Evolutionary conservation across 2,797 vertebrate species (phyloP).

Genomic region (Erethizon dorsatum): DNA sequence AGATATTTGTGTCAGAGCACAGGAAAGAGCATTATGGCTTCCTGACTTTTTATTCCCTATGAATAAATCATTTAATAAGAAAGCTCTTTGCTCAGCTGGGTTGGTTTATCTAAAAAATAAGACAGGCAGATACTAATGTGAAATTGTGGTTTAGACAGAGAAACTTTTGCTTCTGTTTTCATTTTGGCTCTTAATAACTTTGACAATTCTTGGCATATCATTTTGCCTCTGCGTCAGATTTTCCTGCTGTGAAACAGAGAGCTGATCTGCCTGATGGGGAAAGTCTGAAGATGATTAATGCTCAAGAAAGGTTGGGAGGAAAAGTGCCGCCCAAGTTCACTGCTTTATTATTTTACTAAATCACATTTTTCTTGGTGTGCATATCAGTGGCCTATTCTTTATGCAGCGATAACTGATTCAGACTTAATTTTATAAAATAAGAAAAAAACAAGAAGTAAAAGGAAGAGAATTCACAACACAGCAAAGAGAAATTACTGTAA

Average conservation of each 20-base stretch:
- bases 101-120: not conserved
- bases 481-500: slow-evolving; percentile 78
- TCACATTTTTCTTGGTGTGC: slow-evolving; percentile 62
- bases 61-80: slow-evolving; percentile 15
- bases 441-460: slow-evolving; percentile 17
- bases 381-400: slow-evolving; percentile 16
- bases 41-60: not conserved
- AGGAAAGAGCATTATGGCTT: not conserved
- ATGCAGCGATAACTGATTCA: slow-evolving; percentile 64
- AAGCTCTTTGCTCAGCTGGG: not conserved
- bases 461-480: slow-evolving; percentile 60
- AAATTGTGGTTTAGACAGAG: not conserved
- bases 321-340: slow-evolving; percentile 33
- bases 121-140: not conserved
- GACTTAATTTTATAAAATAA: not conserved
- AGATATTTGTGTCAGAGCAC: not conserved
- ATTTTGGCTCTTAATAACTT: slow-evolving; percentile 66
- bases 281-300: slow-evolving; percentile 73
- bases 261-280: not conserved
- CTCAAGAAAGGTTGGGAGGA: not conserved
- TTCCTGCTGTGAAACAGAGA: slow-evolving; percentile 32
- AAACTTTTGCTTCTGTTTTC: slow-evolving; percentile 64
- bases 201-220: slow-evolving; percentile 45
- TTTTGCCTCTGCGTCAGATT: slow-evolving; percentile 69
- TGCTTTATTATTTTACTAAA: slow-evolving; percentile 67